Evolutionary conservation across 1,140 invertebrate species (phyloP).

Genomic region (Batillaria attramentaria): DNA sequence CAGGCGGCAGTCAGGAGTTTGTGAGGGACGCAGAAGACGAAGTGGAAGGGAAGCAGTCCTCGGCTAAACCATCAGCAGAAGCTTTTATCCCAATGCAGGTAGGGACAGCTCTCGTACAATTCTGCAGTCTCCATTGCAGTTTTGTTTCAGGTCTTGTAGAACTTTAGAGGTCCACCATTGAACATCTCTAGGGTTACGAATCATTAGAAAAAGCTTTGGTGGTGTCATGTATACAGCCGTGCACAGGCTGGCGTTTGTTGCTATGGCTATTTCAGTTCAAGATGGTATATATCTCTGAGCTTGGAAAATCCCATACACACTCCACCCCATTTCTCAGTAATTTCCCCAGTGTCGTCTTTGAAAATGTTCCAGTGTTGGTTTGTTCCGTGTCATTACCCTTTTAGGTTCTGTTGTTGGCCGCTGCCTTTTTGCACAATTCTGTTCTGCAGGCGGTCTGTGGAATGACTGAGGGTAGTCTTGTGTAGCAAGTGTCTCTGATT

Average conservation of each 20-base stretch:
- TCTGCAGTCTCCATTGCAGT: not conserved
- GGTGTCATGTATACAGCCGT: not conserved
- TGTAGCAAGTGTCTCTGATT: not conserved
- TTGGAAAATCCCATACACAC: no score
- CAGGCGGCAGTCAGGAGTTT: no score
- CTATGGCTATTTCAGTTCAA: not conserved
- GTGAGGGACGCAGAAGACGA: no score
- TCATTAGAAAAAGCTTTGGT: not conserved
- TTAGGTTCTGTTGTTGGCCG: not conserved
- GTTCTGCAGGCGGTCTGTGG: not conserved
- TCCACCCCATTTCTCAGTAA: no score
- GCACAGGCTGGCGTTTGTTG: not conserved
- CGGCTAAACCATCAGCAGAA: conserved; percentile 8
- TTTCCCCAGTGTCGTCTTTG: no score
- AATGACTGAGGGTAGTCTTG: not conserved
- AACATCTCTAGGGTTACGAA: no score
- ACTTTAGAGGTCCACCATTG: no score
- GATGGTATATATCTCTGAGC: no score
- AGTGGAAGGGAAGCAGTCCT: not conserved
- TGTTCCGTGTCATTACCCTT: no score
- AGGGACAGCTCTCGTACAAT: not conserved
- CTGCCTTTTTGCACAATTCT: not conserved
- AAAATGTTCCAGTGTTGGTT: no score
- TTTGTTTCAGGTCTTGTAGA: not conserved
- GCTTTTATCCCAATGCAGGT: conserved; percentile 27